Evolutionary conservation across 2,113 vertebrate species (phyloP).

Genomic region (Amia ocellicauda): DNA sequence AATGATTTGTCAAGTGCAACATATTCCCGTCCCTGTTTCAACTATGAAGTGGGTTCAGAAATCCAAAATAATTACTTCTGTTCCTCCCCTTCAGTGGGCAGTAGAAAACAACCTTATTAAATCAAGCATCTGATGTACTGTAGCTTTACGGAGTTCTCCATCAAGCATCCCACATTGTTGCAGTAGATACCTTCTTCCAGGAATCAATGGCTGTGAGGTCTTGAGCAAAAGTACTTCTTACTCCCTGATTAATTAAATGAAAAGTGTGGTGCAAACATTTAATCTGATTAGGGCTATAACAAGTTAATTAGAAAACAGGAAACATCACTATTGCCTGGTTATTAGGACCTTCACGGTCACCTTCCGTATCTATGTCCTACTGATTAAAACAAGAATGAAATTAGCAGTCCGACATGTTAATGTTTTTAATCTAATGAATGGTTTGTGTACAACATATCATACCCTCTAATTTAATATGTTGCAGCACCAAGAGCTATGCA

Average conservation of each 20-base stretch:
- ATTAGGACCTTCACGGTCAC: neutral
- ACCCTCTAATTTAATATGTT: neutral
- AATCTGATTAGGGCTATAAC: neutral
- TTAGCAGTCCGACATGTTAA: neutral
- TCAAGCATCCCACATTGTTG: no score
- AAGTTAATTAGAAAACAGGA: constrained; percentile 1
- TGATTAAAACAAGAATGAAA: neutral
- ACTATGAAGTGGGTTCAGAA: no score
- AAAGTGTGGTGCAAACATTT: neutral
- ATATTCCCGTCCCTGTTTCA: no score
- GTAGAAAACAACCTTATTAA: no score
- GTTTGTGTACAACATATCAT: neutral
- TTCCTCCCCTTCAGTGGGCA: no score
- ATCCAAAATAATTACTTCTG: no score
- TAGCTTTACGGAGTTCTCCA: no score
- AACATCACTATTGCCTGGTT: neutral
- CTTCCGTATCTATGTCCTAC: neutral
- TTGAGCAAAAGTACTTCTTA: neutral
- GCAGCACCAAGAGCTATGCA: neutral
- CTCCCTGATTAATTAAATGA: neutral
- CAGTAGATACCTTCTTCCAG: no score
- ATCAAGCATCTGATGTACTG: no score
- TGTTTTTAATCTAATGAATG: neutral
- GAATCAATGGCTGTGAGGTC: neutral
- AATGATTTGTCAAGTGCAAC: no score